phyloP scores from a whole-genome alignment of 2,113 vertebrate species.

The Dissostichus mawsoni region DNA sequence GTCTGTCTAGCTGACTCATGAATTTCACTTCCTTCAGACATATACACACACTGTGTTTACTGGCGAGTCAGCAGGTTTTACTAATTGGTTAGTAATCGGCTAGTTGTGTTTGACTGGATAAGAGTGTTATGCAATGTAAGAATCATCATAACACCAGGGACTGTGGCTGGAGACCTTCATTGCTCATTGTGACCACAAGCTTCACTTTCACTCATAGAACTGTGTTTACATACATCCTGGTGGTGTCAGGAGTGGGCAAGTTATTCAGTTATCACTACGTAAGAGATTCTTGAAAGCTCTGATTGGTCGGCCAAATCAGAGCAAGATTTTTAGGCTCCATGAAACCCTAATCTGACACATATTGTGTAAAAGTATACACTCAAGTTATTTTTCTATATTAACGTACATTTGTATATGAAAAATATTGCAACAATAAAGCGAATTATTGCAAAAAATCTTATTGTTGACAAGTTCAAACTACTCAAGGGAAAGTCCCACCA shows the following conservation, averaged over 20 bases:
- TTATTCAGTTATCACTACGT: not conserved
- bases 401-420: not conserved
- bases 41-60: conserved; percentile 1
- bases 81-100: not conserved
- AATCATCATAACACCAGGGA: not conserved
- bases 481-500: conserved; percentile 39
- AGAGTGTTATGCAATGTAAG: not conserved
- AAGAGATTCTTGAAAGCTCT: not conserved
- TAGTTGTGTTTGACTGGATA: not conserved
- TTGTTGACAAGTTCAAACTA: not conserved
- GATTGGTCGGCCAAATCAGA: not conserved
- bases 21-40: conserved; percentile 6
- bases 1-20: conserved; percentile 43
- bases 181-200: not conserved
- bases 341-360: not conserved
- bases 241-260: conserved; percentile 20
- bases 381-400: too few relatives aligned
- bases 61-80: conserved; percentile 14
- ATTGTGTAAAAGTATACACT: too few relatives aligned
- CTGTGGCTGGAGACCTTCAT: not conserved
- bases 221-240: not conserved
- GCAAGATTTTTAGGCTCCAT: not conserved
- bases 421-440: not conserved
- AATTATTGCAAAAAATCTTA: not conserved
- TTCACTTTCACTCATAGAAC: conserved; percentile 37